Conservation (phyloP, 2,797 vertebrate species). For the Coracias cyanogaster region DNA sequence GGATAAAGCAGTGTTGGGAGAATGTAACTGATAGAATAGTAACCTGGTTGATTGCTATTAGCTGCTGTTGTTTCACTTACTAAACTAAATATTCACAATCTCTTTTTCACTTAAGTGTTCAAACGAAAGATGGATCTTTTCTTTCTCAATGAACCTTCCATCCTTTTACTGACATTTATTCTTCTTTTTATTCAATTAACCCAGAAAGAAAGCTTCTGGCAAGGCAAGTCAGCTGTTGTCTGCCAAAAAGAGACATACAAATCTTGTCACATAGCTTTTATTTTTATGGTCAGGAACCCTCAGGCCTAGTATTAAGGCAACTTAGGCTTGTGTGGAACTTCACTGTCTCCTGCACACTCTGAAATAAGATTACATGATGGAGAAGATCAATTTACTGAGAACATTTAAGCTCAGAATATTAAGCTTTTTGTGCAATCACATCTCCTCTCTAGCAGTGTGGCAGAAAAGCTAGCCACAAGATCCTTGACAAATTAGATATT, state of each 20-base stretch:
- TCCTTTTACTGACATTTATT: slow-evolving; percentile 73
- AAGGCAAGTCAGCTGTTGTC: slow-evolving; percentile 72
- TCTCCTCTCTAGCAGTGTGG: slow-evolving; percentile 73
- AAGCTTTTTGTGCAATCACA: slow-evolving; percentile 73
- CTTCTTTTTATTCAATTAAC: slow-evolving; percentile 79
- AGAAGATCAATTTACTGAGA: slow-evolving; percentile 78
- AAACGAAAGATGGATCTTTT: slow-evolving; percentile 36
- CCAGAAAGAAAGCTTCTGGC: slow-evolving; percentile 74
- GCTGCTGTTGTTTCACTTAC: slow-evolving; percentile 39
- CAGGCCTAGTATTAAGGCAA: slow-evolving; percentile 75
- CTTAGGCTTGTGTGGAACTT: slow-evolving; percentile 75
- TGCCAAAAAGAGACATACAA: slow-evolving; percentile 73
- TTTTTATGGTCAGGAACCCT: slow-evolving; percentile 77
- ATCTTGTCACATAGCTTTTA: slow-evolving; percentile 77
- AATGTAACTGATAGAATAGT: slow-evolving; percentile 4
- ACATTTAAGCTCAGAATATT: slow-evolving; percentile 74
- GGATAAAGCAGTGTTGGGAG: slow-evolving; percentile 5
- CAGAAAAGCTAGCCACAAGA: slow-evolving; percentile 75
- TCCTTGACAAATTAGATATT: slow-evolving; percentile 85
- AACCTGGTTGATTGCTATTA: slow-evolving; percentile 39
- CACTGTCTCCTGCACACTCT: slow-evolving; percentile 79
- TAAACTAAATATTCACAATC: slow-evolving; percentile 28
- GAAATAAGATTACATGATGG: slow-evolving; percentile 82
- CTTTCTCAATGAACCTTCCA: slow-evolving; percentile 71
- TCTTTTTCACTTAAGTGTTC: slow-evolving; percentile 63